A percentile compares a stretch with the other conserved stretches of the same genome.
phyloP scores from a whole-genome alignment of 2,888 invertebrate species.

The Geotrupes spiniger region DNA sequence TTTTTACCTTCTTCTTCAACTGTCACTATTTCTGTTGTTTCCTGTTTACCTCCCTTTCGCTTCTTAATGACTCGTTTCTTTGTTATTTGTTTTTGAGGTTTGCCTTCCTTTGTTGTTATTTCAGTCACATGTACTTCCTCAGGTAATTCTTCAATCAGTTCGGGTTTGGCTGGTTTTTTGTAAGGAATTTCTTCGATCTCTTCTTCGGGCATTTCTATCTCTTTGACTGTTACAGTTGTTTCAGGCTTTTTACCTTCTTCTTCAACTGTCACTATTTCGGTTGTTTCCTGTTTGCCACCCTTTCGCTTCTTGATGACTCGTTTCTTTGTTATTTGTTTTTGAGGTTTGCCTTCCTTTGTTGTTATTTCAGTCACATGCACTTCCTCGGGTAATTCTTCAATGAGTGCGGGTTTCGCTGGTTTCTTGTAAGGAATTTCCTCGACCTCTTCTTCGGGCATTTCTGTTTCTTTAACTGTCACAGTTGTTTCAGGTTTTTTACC shows the following conservation, averaged over 20 bases:
- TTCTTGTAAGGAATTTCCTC: constrained; percentile 31
- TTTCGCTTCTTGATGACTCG: constrained; percentile 48
- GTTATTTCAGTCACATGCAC: constrained; percentile 30
- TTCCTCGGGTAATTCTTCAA: constrained; percentile 28
- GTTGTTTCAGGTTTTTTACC: constrained; percentile 44
- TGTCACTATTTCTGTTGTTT: constrained; percentile 40
- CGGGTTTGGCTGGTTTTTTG: constrained; percentile 32
- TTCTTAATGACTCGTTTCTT: constrained; percentile 51
- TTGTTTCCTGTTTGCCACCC: constrained; percentile 49
- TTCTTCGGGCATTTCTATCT: constrained; percentile 29
- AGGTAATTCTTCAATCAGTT: constrained; percentile 43
- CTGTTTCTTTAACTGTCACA: constrained; percentile 40
- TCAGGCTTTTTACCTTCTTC: constrained; percentile 48
- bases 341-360: constrained; percentile 46
- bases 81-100: constrained; percentile 32
- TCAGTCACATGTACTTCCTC: constrained; percentile 47
- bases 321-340: constrained; percentile 45
- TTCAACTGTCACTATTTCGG: constrained; percentile 50
- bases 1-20: constrained; percentile 35
- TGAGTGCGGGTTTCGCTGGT: constrained; percentile 15
- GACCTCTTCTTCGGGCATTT: constrained; percentile 35
- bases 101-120: constrained; percentile 38
- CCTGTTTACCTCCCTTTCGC: constrained; percentile 47
- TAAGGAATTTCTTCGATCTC: constrained; percentile 31
- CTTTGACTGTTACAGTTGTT: constrained; percentile 40